phyloP scores from a whole-genome alignment of 2,888 invertebrate genomes.

The Hylaea fasciaria region DNA sequence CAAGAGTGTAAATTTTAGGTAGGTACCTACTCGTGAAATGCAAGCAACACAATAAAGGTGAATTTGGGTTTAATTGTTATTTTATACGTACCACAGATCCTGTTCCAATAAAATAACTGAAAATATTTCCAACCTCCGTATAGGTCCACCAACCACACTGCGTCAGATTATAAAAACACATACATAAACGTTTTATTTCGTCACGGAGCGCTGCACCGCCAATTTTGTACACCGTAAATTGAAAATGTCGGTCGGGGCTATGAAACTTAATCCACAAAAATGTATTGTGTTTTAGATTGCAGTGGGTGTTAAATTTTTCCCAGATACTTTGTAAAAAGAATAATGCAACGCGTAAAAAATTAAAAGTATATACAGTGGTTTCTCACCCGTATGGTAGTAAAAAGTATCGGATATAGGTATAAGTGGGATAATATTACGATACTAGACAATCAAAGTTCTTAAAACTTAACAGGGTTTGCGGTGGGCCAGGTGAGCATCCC shows the following conservation, averaged over 20 bases:
- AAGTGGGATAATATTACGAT: no score
- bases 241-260: constrained; percentile 48
- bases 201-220: constrained; percentile 48
- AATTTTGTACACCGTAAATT: constrained; percentile 53
- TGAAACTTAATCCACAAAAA: constrained; percentile 52
- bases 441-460: constrained; percentile 3
- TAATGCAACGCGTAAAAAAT: background rate
- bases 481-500: constrained; percentile 67
- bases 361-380: no score
- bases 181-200: constrained; percentile 52
- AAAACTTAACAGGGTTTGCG: constrained; percentile 50
- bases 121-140: no score
- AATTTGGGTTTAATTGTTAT: no score
- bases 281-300: constrained; percentile 47
- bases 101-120: no score
- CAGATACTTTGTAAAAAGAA: background rate
- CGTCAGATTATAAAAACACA: constrained; percentile 41
- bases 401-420: no score
- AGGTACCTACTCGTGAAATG: no score
- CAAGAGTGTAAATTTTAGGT: no score
- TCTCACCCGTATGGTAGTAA: background rate
- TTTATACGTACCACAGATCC: no score
- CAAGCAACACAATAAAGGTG: no score
- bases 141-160: constrained; percentile 22
- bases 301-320: constrained; percentile 26